These are phyloP conservation scores for Laspeyria flexula DNA, from an alignment of 2,888 invertebrate genomes.

Conservation along the genomic window DNA sequence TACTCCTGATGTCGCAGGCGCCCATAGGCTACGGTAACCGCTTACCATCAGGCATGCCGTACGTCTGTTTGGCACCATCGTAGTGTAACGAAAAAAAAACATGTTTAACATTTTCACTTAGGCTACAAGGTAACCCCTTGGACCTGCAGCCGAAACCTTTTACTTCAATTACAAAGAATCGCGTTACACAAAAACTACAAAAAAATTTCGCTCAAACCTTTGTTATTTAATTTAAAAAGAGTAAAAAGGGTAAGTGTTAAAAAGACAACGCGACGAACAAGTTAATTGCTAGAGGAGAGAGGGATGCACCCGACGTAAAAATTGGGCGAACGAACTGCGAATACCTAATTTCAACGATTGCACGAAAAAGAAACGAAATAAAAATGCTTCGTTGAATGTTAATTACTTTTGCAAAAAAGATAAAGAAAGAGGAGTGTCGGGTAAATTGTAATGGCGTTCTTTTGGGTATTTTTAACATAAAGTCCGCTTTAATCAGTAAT, in stretches of 20 bases:
- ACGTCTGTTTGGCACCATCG: no score
- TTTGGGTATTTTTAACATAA: background rate
- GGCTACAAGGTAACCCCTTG: no score
- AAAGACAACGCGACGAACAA: constrained; percentile 46
- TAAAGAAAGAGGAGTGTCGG: background rate
- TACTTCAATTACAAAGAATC: no score
- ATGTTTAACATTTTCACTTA: no score
- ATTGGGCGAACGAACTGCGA: constrained; percentile 26
- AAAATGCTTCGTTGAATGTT: constrained; percentile 14
- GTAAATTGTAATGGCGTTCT: constrained; percentile 5
- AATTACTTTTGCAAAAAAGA: constrained; percentile 16
- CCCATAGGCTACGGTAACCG: no score
- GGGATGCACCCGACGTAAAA: constrained; percentile 26
- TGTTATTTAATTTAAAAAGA: constrained; percentile 44
- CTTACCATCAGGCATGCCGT: no score
- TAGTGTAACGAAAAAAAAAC: no score
- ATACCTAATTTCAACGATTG: constrained; percentile 36
- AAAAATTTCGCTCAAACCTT: constrained; percentile 18
- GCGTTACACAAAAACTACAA: no score
- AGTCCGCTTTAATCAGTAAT: background rate
- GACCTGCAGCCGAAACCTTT: no score
- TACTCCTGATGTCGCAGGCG: no score
- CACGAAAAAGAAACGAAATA: constrained; percentile 14
- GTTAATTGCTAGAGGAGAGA: constrained; percentile 40
- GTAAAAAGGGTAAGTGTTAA: constrained; percentile 42